These are phyloP conservation scores for Bergia sp. DNA, from an alignment of 92 coral and sea anemone genomes.

Conservation along the genomic window DNA sequence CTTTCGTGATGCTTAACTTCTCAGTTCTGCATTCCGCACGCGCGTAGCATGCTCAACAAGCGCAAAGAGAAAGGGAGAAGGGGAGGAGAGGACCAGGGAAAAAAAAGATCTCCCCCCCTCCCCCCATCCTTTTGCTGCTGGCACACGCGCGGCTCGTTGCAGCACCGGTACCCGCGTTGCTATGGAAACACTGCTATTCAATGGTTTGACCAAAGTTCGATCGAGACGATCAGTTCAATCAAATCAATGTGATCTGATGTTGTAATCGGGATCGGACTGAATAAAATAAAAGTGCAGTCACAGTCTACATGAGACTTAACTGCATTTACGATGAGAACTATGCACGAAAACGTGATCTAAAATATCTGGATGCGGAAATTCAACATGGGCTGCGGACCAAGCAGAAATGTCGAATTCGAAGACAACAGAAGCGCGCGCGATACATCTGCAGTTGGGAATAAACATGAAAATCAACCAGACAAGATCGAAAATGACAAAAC, in stretches of 20 bases:
- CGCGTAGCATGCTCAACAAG: too few species aligned
- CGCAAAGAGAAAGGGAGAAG: too few species aligned
- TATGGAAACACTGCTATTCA: conserved; percentile 3
- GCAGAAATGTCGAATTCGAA: conserved; percentile 15
- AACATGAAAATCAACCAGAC: not conserved
- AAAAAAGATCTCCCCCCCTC: too few species aligned
- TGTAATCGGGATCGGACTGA: not conserved
- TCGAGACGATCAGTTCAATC: not conserved
- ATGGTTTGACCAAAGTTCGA: not conserved
- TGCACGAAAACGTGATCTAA: not conserved
- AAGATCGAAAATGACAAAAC: not conserved
- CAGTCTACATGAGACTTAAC: not conserved
- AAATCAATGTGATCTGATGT: not conserved
- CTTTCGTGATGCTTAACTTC: too few species aligned
- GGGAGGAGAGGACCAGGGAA: too few species aligned
- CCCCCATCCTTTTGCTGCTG: too few species aligned
- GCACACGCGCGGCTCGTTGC: not conserved
- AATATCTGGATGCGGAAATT: not conserved
- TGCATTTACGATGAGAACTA: not conserved
- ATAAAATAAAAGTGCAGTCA: not conserved
- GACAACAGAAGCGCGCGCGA: not conserved
- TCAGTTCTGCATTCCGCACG: too few species aligned
- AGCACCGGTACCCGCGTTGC: conserved; percentile 5
- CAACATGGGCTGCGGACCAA: conserved; percentile 32
- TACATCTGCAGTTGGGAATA: not conserved